phyloP scores from a whole-genome alignment of 2,888 invertebrate genomes.

The Drosophila stalkeri region DNA sequence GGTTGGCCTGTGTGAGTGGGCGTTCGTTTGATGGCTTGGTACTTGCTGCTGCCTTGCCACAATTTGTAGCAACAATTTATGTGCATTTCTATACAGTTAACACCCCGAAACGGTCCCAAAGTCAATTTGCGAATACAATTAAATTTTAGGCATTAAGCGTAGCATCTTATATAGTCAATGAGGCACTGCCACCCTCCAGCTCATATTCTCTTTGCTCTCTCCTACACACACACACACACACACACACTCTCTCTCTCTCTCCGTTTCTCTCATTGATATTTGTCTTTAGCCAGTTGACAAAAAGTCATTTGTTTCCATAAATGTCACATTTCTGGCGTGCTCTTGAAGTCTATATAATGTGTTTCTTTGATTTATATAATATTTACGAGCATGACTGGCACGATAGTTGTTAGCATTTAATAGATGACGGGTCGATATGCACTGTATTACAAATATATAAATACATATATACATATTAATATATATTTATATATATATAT shows the following conservation, averaged over 20 bases:
- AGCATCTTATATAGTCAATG: background rate
- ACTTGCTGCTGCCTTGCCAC: conserved; percentile 31
- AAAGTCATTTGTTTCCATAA: conserved; percentile 74
- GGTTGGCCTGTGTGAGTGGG: conserved; percentile 23
- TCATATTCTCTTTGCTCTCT: background rate
- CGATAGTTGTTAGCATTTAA: conserved; percentile 39
- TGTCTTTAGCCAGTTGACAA: conserved; percentile 49
- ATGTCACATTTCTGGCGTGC: conserved; percentile 58
- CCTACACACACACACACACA: fast-evolving
- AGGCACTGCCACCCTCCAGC: background rate
- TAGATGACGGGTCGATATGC: conserved; percentile 45
- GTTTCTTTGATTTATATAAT: conserved; percentile 65
- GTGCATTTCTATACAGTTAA: conserved; percentile 64
- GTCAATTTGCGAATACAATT: conserved; percentile 69
- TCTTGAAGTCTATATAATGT: conserved; percentile 59
- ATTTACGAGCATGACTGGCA: conserved; percentile 47
- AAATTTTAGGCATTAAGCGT: conserved; percentile 46
- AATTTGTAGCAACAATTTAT: conserved; percentile 60
- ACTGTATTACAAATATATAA: background rate
- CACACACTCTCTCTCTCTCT: background rate
- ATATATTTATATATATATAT: background rate
- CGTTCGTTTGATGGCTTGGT: conserved; percentile 15
- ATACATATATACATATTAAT: conserved; percentile 3
- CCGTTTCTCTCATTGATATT: background rate
- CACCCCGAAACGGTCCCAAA: conserved; percentile 60